Percentiles rank a stretch among this genome's conserved stretches.
phyloP scores from a whole-genome alignment of 2,888 invertebrate genomes.

The Diogma glabrata region DNA sequence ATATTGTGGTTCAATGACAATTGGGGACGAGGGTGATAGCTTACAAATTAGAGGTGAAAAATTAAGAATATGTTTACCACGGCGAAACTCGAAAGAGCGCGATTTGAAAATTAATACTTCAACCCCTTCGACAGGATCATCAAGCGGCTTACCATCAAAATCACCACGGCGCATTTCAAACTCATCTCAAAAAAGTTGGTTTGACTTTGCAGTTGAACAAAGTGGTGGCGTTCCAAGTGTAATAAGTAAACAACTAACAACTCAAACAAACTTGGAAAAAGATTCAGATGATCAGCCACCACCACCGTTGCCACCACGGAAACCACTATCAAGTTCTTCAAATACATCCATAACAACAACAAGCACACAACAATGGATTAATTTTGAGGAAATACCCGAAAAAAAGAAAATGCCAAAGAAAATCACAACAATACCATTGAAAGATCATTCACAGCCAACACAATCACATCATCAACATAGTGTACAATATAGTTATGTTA shows the following conservation, averaged over 20 bases:
- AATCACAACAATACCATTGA: conserved; percentile 66
- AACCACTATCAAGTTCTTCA: conserved; percentile 24
- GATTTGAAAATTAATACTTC: conserved; percentile 11
- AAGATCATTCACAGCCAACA: conserved; percentile 27
- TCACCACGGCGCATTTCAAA: conserved; percentile 41
- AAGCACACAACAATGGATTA: conserved; percentile 60
- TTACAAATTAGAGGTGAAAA: conserved; percentile 41
- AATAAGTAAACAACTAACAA: conserved; percentile 3
- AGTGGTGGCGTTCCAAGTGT: conserved; percentile 12
- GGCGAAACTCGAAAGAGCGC: conserved; percentile 39
- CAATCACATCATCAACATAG: conserved; percentile 18
- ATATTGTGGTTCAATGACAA: conserved; percentile 42
- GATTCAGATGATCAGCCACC: conserved; percentile 28
- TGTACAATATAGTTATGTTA: conserved; percentile 64
- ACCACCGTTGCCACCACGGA: conserved; percentile 39
- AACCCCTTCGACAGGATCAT: neutral
- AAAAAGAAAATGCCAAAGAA: conserved; percentile 68
- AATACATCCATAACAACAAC: conserved; percentile 22
- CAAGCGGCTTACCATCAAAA: conserved; percentile 33
- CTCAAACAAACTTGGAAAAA: conserved; percentile 21
- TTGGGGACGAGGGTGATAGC: conserved; percentile 26
- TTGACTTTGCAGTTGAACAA: conserved; percentile 50
- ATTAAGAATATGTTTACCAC: conserved; percentile 57
- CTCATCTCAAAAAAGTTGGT: conserved; percentile 42
- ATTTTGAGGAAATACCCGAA: conserved; percentile 78